phyloP scores from a whole-genome alignment of 2,113 vertebrate species.

The Panthera tigris region DNA sequence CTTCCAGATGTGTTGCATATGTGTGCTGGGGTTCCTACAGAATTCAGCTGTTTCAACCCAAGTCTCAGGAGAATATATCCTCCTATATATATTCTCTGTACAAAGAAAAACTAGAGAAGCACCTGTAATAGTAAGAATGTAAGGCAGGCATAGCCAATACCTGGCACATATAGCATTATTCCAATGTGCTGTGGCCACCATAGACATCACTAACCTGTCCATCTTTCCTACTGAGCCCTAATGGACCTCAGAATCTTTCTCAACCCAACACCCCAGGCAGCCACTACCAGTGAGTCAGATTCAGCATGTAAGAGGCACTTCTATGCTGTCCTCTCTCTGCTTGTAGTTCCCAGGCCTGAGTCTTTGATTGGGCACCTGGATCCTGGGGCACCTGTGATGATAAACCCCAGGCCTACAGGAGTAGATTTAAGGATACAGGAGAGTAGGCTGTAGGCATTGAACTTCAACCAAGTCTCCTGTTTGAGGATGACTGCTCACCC shows the following conservation, averaged over 20 bases:
- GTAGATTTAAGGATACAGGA: not conserved
- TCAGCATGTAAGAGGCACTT: not conserved
- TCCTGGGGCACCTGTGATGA: not conserved
- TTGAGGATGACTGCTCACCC: not conserved
- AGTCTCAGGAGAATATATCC: not conserved
- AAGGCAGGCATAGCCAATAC: not conserved
- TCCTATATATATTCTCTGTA: not conserved
- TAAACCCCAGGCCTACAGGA: not conserved
- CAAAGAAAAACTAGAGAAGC: not conserved
- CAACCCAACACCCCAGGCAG: not conserved
- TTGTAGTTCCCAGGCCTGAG: not conserved
- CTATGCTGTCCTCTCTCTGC: not conserved
- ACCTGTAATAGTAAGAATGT: not conserved
- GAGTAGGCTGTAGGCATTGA: not conserved
- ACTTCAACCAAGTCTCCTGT: not conserved
- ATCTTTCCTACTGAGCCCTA: not conserved
- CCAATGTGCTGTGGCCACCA: not conserved
- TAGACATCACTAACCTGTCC: not conserved
- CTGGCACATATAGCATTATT: not conserved
- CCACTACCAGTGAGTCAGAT: not conserved
- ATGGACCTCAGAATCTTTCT: not conserved
- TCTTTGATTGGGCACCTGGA: not conserved
- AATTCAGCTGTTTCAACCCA: conserved; percentile 45
- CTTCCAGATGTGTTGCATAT: not conserved
- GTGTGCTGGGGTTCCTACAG: not conserved